Percentiles rank a stretch among this genome's conserved stretches.
Evolutionary conservation across 2,888 invertebrate species (phyloP).

Genomic region (Hydriomena furcata): DNA sequence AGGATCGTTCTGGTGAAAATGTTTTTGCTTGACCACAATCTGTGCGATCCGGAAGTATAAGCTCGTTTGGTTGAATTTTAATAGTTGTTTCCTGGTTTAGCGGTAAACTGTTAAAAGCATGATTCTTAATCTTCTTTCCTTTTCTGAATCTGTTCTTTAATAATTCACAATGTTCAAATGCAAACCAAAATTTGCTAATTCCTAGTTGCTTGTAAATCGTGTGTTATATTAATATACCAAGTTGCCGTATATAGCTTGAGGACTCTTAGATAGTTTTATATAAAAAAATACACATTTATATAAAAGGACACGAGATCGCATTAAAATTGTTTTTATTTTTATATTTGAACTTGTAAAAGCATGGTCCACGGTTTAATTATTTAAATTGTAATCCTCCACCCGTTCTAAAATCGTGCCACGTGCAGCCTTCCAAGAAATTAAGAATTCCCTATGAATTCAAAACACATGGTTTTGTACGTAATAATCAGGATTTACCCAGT

Average conservation of each 20-base stretch:
- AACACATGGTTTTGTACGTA: slow-evolving; percentile 42
- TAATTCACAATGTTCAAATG: too few species aligned
- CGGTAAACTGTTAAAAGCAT: neutral
- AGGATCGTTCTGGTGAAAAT: slow-evolving; percentile 26
- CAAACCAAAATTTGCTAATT: too few species aligned
- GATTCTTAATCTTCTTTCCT: too few species aligned
- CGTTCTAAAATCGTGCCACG: slow-evolving; percentile 33
- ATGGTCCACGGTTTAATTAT: slow-evolving; percentile 14
- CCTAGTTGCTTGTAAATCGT: too few species aligned
- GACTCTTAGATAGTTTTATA: too few species aligned
- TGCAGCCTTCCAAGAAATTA: slow-evolving; percentile 47
- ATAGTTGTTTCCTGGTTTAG: neutral
- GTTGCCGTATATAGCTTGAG: too few species aligned
- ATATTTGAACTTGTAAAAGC: neutral
- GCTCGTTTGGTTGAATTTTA: neutral
- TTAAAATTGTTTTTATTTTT: neutral
- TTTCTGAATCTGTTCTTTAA: too few species aligned
- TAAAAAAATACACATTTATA: neutral
- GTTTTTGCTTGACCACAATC: slow-evolving; percentile 34
- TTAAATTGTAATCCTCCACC: slow-evolving; percentile 27
- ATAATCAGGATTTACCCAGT: slow-evolving; percentile 49
- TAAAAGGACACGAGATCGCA: neutral
- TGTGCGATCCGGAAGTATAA: slow-evolving; percentile 37
- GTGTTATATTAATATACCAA: too few species aligned
- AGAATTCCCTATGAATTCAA: slow-evolving; percentile 40